These are phyloP conservation scores for Cossypha dichroa DNA, from an alignment of 2,797 vertebrate genomes.

Conservation along the genomic window DNA sequence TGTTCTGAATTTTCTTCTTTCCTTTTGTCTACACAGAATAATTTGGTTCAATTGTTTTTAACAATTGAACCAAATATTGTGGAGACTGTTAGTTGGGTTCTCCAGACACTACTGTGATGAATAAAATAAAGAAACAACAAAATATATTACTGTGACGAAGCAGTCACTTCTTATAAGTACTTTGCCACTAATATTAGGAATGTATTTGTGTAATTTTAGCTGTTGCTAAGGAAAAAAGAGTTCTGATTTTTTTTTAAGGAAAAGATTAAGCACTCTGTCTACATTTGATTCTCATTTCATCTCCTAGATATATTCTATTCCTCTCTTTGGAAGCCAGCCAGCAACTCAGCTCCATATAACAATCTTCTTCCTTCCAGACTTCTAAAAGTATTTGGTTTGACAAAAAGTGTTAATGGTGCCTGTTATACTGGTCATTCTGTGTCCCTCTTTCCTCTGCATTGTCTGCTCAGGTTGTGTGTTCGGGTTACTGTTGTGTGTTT, in stretches of 20 bases:
- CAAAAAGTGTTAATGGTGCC: background rate
- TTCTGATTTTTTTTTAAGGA: background rate
- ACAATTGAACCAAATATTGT: background rate
- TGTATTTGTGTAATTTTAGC: slow-evolving; percentile 20
- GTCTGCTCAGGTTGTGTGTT: background rate
- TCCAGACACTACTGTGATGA: background rate
- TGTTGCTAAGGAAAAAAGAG: background rate
- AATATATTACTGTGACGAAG: background rate
- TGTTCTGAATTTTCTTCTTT: background rate
- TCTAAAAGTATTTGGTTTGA: background rate
- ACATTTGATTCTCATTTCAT: slow-evolving; percentile 55
- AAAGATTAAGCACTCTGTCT: slow-evolving; percentile 16
- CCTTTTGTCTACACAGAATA: background rate
- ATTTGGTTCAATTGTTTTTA: background rate
- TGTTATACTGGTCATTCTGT: background rate
- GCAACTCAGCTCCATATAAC: background rate
- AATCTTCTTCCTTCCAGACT: background rate
- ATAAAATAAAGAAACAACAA: background rate
- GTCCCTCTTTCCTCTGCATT: background rate
- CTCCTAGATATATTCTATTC: slow-evolving; percentile 5
- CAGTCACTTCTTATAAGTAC: background rate
- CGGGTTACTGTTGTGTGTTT: background rate
- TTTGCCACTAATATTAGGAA: slow-evolving; percentile 3
- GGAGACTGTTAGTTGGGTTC: background rate
- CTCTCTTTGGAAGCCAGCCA: slow-evolving; percentile 26